These are phyloP conservation scores for Erynnis tages DNA, from an alignment of 2,888 invertebrate genomes.

Conservation along the genomic window DNA sequence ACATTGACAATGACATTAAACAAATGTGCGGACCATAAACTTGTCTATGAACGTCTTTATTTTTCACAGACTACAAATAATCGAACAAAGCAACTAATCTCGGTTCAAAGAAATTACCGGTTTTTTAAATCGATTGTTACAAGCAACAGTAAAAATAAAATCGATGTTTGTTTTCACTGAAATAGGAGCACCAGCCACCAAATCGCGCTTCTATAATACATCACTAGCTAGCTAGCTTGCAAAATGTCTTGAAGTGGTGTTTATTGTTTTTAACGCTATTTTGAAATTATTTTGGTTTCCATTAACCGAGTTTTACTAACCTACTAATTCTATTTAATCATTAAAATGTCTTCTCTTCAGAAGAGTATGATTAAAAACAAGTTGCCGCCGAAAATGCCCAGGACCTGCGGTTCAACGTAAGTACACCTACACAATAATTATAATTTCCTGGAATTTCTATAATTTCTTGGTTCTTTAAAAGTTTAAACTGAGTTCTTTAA, in stretches of 20 bases:
- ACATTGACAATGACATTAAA: background rate
- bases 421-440: slow-evolving; percentile 34
- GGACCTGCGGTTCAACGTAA: slow-evolving; percentile 61
- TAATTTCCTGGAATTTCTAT: too few species aligned
- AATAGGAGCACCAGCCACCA: too few species aligned
- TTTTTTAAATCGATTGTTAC: background rate
- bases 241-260: background rate
- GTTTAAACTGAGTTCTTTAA: too few species aligned
- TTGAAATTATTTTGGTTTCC: slow-evolving; percentile 4
- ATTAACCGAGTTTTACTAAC: background rate
- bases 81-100: too few species aligned
- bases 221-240: too few species aligned
- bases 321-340: background rate
- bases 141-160: too few species aligned
- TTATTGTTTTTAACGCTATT: background rate
- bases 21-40: too few species aligned
- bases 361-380: slow-evolving; percentile 85
- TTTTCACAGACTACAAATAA: too few species aligned
- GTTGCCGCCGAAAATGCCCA: slow-evolving; percentile 82
- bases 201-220: too few species aligned
- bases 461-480: too few species aligned
- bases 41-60: too few species aligned
- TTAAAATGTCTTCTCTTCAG: slow-evolving; percentile 85
- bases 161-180: background rate
- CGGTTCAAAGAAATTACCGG: background rate